Base-by-base conservation (phyloP, 2,797 vertebrate species). In the Urosaurus nigricauda region DNA sequence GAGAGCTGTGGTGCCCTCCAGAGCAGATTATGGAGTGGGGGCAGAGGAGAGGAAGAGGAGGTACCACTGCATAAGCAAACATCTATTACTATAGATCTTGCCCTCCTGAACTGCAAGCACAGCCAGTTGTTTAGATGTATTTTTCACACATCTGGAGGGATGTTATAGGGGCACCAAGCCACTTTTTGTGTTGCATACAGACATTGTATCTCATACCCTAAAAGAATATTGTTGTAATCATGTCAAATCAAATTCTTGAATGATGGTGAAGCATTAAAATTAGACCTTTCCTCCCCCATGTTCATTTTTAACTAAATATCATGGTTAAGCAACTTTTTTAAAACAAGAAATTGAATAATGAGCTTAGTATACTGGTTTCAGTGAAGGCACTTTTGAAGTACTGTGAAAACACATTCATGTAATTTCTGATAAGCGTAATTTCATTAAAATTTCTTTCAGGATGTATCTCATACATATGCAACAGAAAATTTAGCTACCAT, bases 391-490 rank as follows among this genome's bases (percentile, higher is more conserved):
- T 90, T 87, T 79, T 82, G 78, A 94, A 93, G 60, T 83, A 84
- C 37, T 83, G 8, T 83, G 89, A 81, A 83, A 85, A 89, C 13
- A 63, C n/a, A 88, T n/a, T 89, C 60, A 53, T 53, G 53, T 51
- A 56, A 90, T 92, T 94, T 94, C 91, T 79, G 79, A 93, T 85
- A 92, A 86, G 77, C 40, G 26, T 77, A 88, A 89, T 91, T 93
- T 92, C 89, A 94, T 83, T 91, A 91, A 91, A 92, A 89, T 74
- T 83, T 68, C 92, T 94, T 94, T 93, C 83, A 92, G 89, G 93
- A 90, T 84, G 12, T 5, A 26, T 32, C 78, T 95, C 90, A 93
- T 89, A 91, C 92, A 93, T 92, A 91, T 88, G 88, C 87, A 90
- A 37, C 12, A 83, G 88, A 79, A 90, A 89, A 89, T 56, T 1